phyloP scores from a whole-genome alignment of 2,888 invertebrate genomes.

The Amphipyra berbera region DNA sequence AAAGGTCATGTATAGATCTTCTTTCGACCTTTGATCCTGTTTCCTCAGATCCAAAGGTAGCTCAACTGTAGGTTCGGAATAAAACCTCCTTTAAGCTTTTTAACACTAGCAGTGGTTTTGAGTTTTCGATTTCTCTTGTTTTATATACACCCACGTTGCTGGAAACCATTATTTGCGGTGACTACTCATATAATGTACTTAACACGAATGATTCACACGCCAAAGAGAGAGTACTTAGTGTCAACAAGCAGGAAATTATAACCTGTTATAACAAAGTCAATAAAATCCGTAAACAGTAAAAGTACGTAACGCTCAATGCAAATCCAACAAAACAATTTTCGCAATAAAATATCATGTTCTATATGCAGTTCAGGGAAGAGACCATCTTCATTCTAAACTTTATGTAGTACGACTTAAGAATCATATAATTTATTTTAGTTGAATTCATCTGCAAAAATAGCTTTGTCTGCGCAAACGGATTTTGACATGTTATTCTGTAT shows the following conservation, averaged over 20 bases:
- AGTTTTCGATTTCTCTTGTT: no score
- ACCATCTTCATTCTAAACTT: slow-evolving; percentile 2
- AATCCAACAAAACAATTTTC: slow-evolving; percentile 27
- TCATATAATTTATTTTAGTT: neutral
- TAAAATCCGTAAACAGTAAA: slow-evolving; percentile 47
- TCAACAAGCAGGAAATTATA: slow-evolving; percentile 26
- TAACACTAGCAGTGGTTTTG: no score
- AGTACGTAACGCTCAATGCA: slow-evolving; percentile 34
- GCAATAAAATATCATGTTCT: slow-evolving; percentile 9
- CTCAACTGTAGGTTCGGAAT: no score
- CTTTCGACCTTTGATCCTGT: no score
- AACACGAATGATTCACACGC: slow-evolving; percentile 8
- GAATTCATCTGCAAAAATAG: slow-evolving; percentile 6
- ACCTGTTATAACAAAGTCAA: slow-evolving; percentile 19
- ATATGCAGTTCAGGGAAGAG: neutral
- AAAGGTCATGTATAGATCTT: no score
- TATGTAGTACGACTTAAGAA: neutral
- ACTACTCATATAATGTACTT: slow-evolving; percentile 20
- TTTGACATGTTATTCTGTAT: slow-evolving; percentile 28
- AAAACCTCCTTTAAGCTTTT: no score
- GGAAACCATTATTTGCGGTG: slow-evolving; percentile 4
- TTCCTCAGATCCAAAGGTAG: no score
- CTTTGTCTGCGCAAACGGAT: slow-evolving; percentile 5
- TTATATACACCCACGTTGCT: neutral
- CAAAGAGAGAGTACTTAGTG: slow-evolving; percentile 41